Evolutionary conservation across 1,140 invertebrate species (phyloP).

Genomic region (Listronotus oregonensis): DNA sequence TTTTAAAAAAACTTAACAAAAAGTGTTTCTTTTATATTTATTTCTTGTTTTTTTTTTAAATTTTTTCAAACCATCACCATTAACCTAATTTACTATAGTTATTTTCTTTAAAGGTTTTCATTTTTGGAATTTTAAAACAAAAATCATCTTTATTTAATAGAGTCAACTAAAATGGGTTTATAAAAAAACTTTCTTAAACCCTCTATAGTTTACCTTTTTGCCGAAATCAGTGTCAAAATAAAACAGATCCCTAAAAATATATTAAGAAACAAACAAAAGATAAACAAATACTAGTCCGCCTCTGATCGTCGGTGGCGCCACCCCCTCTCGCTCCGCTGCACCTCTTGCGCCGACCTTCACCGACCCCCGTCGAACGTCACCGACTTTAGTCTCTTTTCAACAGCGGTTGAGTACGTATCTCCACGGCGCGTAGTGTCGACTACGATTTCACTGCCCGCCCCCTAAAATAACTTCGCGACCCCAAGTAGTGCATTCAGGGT

Average conservation of each 20-base stretch:
- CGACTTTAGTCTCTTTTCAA: conserved; percentile 10
- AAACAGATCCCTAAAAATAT: neutral
- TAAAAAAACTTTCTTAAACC: too few relatives aligned
- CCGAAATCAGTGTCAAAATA: neutral
- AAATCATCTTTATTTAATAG: too few relatives aligned
- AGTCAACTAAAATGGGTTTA: too few relatives aligned
- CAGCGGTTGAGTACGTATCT: conserved; percentile 2
- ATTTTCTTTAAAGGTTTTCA: too few relatives aligned
- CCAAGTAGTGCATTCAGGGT: conserved; percentile 10
- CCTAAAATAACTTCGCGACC: conserved; percentile 13
- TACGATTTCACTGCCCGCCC: conserved; percentile 22
- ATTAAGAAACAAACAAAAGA: neutral
- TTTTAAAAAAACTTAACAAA: too few relatives aligned
- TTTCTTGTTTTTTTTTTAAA: too few relatives aligned
- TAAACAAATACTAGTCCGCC: conserved; percentile 41
- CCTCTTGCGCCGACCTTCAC: conserved; percentile 39
- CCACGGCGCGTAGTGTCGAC: neutral
- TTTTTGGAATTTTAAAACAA: too few relatives aligned
- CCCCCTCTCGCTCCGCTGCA: conserved; percentile 39
- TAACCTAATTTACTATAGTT: too few relatives aligned
- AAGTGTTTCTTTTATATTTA: too few relatives aligned
- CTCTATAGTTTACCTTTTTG: neutral
- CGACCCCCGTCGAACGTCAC: conserved; percentile 27
- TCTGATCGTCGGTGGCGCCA: conserved; percentile 53
- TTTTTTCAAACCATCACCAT: too few relatives aligned